Evolutionary conservation across 1,140 invertebrate genomes (phyloP).

Genomic region (Cherax destructor): DNA sequence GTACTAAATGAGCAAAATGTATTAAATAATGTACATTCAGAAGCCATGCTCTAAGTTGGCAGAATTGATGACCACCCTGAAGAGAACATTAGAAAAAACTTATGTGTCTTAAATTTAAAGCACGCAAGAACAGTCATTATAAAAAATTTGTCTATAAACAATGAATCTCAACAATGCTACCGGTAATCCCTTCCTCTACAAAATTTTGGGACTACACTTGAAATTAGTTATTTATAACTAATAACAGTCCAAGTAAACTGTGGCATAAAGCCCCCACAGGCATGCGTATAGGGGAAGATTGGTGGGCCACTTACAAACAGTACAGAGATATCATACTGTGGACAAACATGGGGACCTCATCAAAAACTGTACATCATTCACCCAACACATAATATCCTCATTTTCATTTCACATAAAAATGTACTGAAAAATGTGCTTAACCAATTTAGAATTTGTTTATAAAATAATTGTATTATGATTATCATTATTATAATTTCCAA

Average conservation of each 20-base stretch:
- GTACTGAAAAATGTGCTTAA: not conserved
- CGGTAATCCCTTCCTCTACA: not conserved
- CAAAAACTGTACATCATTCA: constrained; percentile 32
- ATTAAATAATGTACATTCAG: not conserved
- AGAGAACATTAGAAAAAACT: not conserved
- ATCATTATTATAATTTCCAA: not conserved
- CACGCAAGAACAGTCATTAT: not conserved
- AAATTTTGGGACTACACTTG: not conserved
- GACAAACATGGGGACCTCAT: constrained; percentile 35
- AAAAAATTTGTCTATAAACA: not conserved
- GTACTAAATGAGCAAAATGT: not conserved
- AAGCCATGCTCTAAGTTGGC: constrained; percentile 27
- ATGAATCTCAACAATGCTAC: constrained; percentile 9
- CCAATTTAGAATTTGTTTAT: not conserved
- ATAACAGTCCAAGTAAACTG: not conserved
- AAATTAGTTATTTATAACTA: not conserved
- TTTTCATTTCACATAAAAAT: not conserved
- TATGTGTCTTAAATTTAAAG: not conserved
- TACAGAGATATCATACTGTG: constrained; percentile 63
- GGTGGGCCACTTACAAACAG: constrained; percentile 61
- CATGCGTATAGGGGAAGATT: constrained; percentile 37
- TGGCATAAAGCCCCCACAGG: constrained; percentile 18
- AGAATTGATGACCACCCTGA: not conserved
- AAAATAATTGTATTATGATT: not conserved
- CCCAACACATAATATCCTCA: constrained; percentile 3